Conservation (phyloP, 2,888 invertebrate species). For the Eupithecia subumbrata region DNA sequence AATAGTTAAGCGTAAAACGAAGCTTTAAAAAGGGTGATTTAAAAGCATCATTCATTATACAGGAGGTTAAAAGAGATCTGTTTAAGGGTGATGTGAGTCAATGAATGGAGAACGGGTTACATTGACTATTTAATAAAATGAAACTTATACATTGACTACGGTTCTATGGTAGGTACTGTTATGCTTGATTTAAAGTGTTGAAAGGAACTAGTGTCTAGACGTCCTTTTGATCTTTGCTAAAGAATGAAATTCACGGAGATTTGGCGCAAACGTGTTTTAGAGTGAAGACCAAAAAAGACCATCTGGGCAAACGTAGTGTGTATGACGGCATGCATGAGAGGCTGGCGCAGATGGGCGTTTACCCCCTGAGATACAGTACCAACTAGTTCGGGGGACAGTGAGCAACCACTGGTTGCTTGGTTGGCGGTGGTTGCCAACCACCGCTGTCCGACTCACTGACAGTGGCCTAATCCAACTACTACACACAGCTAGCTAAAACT, state of each 20-base stretch:
- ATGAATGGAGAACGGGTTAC: background rate
- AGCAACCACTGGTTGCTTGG: no score
- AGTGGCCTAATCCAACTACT: no score
- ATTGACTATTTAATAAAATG: background rate
- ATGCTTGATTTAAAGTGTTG: background rate
- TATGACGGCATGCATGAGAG: no score
- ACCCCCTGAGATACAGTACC: no score
- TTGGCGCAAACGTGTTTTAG: background rate
- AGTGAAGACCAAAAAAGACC: background rate
- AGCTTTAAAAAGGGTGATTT: conserved; percentile 8
- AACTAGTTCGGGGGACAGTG: no score
- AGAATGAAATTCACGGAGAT: background rate
- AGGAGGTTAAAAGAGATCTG: background rate
- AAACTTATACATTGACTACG: background rate
- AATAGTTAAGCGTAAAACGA: conserved; percentile 10
- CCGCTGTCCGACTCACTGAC: no score
- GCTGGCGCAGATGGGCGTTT: no score
- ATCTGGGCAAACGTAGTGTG: background rate
- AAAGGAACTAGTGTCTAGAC: background rate
- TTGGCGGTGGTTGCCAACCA: no score
- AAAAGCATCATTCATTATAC: background rate
- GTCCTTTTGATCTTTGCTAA: background rate
- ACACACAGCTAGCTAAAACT: no score
- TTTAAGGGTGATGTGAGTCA: background rate
- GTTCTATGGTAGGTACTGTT: background rate